Evolutionary conservation across 2,113 vertebrate species (phyloP).

Genomic region (Anseranas semipalmata): DNA sequence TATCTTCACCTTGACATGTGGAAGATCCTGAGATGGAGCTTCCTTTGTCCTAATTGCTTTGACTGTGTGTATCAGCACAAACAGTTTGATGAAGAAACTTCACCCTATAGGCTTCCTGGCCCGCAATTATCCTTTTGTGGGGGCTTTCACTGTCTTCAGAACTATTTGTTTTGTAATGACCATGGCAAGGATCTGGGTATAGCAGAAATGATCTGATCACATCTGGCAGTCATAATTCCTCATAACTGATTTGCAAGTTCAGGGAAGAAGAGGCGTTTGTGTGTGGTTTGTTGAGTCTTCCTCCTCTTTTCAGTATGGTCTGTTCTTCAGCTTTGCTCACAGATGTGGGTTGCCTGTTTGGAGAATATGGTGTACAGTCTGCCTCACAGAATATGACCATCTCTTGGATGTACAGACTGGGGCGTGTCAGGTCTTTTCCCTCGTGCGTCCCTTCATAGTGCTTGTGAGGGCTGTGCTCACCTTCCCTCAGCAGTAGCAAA

Average conservation of each 20-base stretch:
- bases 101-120: background rate
- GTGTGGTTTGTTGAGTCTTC: background rate
- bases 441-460: background rate
- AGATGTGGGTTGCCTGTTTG: background rate
- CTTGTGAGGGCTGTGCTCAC: background rate
- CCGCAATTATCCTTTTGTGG: background rate
- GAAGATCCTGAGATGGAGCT: slow-evolving; percentile 33
- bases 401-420: background rate
- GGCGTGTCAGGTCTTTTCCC: background rate
- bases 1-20: slow-evolving; percentile 33
- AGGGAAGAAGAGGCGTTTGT: background rate
- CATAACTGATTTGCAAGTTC: background rate
- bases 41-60: slow-evolving; percentile 25
- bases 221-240: background rate
- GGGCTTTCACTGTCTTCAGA: background rate
- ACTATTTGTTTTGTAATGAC: background rate
- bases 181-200: background rate
- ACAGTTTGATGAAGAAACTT: slow-evolving; percentile 22
- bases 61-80: slow-evolving; percentile 5
- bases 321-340: background rate
- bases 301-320: background rate
- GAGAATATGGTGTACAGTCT: background rate
- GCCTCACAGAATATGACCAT: background rate
- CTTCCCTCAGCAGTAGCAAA: background rate
- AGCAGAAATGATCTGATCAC: background rate